These are phyloP conservation scores for Pipistrellus kuhlii DNA, from an alignment of 2,797 vertebrate genomes.

Conservation along the genomic window DNA sequence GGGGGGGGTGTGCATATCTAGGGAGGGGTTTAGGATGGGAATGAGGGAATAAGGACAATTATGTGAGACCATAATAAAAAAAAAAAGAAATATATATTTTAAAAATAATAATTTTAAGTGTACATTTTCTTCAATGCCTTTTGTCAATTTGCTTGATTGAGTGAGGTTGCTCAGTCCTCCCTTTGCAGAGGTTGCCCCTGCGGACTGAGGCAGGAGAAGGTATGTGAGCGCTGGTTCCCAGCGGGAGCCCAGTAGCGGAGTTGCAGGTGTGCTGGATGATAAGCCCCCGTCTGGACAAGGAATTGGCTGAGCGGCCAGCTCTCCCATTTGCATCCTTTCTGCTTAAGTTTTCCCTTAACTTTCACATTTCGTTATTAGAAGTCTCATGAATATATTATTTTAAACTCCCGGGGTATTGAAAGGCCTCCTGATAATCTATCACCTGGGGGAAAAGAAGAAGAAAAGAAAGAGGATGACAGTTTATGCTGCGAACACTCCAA, in stretches of 20 bases:
- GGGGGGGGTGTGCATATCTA: no score
- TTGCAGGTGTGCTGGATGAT: background rate
- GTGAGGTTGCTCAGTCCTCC: constrained; percentile 56
- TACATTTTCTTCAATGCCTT: background rate
- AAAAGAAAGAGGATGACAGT: background rate
- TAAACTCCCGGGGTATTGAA: constrained; percentile 71
- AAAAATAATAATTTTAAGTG: background rate
- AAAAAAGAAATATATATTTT: no score
- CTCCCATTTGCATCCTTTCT: constrained; percentile 17
- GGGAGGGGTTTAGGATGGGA: no score
- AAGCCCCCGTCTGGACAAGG: constrained; percentile 52
- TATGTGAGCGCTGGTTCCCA: background rate
- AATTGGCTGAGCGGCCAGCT: background rate
- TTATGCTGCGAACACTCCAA: constrained; percentile 57
- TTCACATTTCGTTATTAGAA: constrained; percentile 73
- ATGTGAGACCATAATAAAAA: no score
- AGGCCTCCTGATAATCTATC: constrained; percentile 70
- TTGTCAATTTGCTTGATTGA: background rate
- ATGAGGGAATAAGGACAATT: no score
- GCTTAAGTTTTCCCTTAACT: constrained; percentile 39
- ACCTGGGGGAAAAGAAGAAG: constrained; percentile 2
- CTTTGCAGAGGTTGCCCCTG: constrained; percentile 59
- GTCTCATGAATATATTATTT: constrained; percentile 67
- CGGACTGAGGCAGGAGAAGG: constrained; percentile 39
- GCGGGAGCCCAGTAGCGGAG: constrained; percentile 40